Percentiles rank a stretch among this genome's conserved stretches.
These are phyloP conservation scores for Cercocebus atys DNA, from an alignment of 2,113 vertebrate genomes.

Conservation along the genomic window DNA sequence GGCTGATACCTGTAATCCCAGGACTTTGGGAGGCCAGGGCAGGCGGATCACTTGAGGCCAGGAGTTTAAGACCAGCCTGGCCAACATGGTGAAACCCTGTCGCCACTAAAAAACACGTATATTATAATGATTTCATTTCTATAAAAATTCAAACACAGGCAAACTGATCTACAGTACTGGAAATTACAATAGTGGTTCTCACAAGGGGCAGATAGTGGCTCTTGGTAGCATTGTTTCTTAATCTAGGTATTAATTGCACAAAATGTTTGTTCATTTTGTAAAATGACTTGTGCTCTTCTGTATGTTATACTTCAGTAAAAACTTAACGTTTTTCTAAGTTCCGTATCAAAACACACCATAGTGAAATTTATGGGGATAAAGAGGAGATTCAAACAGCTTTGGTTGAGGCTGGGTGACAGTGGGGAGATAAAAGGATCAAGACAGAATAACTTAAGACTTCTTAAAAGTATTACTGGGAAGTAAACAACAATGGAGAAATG, in stretches of 20 bases:
- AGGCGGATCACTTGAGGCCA: too few relatives aligned
- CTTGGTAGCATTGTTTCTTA: background rate
- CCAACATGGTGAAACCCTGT: too few relatives aligned
- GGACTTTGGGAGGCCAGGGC: too few relatives aligned
- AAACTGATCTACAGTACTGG: background rate
- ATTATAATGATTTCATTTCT: background rate
- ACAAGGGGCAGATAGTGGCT: background rate
- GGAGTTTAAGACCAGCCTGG: too few relatives aligned
- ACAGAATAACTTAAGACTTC: background rate
- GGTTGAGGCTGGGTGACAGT: background rate
- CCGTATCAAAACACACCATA: background rate
- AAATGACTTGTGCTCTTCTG: background rate
- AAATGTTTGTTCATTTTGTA: background rate
- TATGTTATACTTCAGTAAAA: background rate
- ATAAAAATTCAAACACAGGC: background rate
- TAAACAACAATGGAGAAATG: background rate
- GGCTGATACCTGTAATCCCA: too few relatives aligned
- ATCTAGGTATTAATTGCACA: too few relatives aligned
- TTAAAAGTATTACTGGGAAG: background rate
- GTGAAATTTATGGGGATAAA: background rate
- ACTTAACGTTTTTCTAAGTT: constrained; percentile 3
- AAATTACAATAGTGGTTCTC: background rate
- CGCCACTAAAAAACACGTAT: too few relatives aligned
- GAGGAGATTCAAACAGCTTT: background rate
- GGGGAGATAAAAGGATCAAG: background rate